These are phyloP conservation scores for Phylloscopus whistleri DNA, from an alignment of 2,113 vertebrate genomes.

Conservation along the genomic window DNA sequence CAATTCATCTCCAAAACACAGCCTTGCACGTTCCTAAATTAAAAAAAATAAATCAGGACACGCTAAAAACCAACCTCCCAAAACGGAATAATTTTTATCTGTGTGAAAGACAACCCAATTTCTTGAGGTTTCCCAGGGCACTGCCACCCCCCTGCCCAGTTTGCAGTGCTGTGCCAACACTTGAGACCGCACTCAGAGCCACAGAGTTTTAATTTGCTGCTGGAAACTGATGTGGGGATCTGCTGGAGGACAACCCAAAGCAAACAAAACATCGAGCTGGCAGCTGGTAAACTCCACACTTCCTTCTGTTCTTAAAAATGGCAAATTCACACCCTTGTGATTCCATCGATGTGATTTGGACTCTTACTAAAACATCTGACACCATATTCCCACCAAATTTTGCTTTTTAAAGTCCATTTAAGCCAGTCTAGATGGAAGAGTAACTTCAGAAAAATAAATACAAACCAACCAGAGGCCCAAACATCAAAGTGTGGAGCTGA, in stretches of 20 bases:
- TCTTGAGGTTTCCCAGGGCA: neutral
- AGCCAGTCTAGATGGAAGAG: neutral
- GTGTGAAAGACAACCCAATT: neutral
- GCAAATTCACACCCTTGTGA: neutral
- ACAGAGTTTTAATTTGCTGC: neutral
- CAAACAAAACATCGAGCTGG: neutral
- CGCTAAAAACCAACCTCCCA: neutral
- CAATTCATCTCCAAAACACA: neutral
- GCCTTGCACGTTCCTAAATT: neutral
- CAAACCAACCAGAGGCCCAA: neutral
- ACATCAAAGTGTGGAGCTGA: constrained; percentile 16
- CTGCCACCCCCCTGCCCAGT: neutral
- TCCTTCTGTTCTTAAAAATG: neutral
- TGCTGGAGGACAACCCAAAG: neutral
- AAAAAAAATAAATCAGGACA: neutral
- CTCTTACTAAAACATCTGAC: neutral
- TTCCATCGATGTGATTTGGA: neutral
- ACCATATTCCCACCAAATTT: neutral
- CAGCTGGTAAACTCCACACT: neutral
- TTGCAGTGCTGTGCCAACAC: neutral
- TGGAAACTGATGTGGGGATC: neutral
- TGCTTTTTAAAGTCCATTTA: neutral
- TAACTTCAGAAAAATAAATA: neutral
- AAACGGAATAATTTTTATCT: neutral
- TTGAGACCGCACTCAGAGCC: neutral